Evolutionary conservation across 2,113 vertebrate species (phyloP).

Genomic region (Mixornis gularis): DNA sequence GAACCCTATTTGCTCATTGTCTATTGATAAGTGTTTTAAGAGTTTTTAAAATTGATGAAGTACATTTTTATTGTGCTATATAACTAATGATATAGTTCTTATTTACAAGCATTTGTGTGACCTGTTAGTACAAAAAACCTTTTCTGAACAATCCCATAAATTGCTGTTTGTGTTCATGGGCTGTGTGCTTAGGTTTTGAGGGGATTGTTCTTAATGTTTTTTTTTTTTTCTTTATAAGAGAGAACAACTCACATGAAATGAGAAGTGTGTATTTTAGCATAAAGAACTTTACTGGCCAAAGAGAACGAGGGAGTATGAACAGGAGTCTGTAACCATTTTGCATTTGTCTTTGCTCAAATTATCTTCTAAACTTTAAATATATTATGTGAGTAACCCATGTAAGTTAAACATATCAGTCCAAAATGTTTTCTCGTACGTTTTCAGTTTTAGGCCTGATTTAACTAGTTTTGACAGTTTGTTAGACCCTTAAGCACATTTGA

Average conservation of each 20-base stretch:
- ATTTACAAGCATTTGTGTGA: background rate
- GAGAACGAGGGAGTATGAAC: background rate
- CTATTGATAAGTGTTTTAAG: constrained; percentile 25
- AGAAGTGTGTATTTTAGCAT: background rate
- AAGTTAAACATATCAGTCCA: background rate
- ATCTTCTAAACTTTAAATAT: background rate
- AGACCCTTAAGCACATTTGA: background rate
- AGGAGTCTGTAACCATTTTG: background rate
- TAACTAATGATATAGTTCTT: background rate
- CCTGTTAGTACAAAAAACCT: background rate
- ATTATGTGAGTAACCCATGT: background rate
- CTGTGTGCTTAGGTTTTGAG: background rate
- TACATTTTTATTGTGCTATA: constrained; percentile 4
- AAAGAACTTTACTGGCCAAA: background rate
- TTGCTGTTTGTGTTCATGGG: background rate
- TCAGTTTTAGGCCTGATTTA: background rate
- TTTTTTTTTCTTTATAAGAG: background rate
- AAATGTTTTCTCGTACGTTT: background rate
- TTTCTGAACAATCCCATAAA: background rate
- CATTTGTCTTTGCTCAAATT: background rate
- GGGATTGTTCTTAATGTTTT: background rate
- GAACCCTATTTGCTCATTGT: background rate
- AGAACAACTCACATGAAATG: background rate
- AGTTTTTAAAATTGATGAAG: background rate
- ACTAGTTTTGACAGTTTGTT: background rate